Evolutionary conservation across 2,888 invertebrate species (phyloP).

Genomic region (Ophion ellenae): DNA sequence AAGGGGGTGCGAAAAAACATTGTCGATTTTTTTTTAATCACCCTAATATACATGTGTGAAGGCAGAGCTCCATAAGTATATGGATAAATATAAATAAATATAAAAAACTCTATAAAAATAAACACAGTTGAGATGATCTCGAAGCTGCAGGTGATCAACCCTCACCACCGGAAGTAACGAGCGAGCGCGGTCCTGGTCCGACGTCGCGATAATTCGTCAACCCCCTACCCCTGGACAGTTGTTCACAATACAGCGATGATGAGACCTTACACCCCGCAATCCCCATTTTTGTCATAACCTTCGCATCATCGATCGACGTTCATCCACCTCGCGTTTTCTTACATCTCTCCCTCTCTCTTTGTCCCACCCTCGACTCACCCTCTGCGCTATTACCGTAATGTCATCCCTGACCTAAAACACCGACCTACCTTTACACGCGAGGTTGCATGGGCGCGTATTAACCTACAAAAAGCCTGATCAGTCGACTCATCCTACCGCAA

Average conservation of each 20-base stretch:
- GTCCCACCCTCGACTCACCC: background rate
- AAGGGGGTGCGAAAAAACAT: too few species aligned
- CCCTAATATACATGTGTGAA: too few species aligned
- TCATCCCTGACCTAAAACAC: background rate
- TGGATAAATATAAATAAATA: too few species aligned
- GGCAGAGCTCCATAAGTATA: too few species aligned
- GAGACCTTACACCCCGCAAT: background rate
- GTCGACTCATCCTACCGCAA: background rate
- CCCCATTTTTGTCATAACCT: background rate
- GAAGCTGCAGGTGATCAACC: background rate
- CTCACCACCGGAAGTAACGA: background rate
- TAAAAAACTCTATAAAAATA: too few species aligned
- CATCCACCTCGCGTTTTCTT: background rate
- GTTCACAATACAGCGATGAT: conserved; percentile 9
- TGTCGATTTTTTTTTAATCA: too few species aligned
- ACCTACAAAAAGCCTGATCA: background rate
- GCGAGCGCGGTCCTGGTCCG: background rate
- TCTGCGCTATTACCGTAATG: background rate
- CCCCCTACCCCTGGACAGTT: background rate
- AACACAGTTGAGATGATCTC: background rate
- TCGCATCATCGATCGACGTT: background rate
- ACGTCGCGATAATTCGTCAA: conserved; percentile 59
- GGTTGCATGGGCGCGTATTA: background rate
- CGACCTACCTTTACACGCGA: background rate
- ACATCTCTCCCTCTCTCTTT: background rate